Base-by-base conservation (phyloP, 2,888 invertebrate genomes). In the Allolobophora icterica region DNA sequence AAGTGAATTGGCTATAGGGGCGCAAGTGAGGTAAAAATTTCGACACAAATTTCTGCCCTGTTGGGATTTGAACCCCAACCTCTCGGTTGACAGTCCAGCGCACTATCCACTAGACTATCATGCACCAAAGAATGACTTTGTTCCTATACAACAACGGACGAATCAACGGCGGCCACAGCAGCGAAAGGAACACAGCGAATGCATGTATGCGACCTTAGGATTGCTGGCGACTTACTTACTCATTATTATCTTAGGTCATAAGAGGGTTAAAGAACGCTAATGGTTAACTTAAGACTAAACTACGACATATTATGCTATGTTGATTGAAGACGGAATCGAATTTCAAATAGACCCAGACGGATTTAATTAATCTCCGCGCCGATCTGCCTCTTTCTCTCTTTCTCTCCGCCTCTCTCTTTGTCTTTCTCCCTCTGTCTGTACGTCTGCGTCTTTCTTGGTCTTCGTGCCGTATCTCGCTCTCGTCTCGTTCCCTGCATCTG, bases 221-320 rank as follows among this genome's bases (percentile, higher is more conserved):
- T 71, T n/a, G 0, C 71, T 21, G 24, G 5, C 52, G 24, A 52
- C 24, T 2, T 71, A n/a, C 71, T 71, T 71, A 71, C 71, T 71
- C n/a, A n/a, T n/a, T 71, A 71, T 71, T 71, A n/a, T 71, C 71
- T 71, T n/a, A 30, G 71, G n/a, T 71, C 71, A 13, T 0, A 71
- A 71, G 30, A 71, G 71, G n/a, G 71, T 71, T 71, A 71, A 71
- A n/a, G 71, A 71, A 71, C 6, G 71, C 71, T 71, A 71, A 71
- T 71, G 71, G 71, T 71, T 71, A 71, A 71, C 30, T 71, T 71
- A 71, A 71, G n/a, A 71, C 71, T 71, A 71, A 71, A 71, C 30
- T 71, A 71, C n/a, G 71, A n/a, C 71, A 71, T 71, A 71, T 71
- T 71, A 71, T n/a, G 71, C 71, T n/a, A 71, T n/a, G 71, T 8